Percentiles rank a stretch among this genome's conserved stretches.
phyloP scores from a whole-genome alignment of 2,113 vertebrate species.

The Tangachromis dhanisi region DNA sequence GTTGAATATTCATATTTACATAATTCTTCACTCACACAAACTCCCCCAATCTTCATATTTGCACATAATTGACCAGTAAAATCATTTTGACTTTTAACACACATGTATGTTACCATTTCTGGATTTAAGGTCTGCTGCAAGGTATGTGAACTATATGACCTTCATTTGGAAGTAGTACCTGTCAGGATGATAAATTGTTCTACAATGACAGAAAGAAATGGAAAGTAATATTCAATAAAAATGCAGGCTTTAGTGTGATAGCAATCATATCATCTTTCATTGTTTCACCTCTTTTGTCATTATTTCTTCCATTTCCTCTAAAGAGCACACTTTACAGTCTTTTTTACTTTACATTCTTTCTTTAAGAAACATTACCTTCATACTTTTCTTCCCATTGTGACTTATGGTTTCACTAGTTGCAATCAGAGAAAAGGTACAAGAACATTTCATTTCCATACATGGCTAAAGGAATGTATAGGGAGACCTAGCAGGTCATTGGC shows the following conservation, averaged over 20 bases:
- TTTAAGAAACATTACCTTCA: neutral
- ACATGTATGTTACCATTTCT: neutral
- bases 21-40: neutral
- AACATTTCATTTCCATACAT: neutral
- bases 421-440: neutral
- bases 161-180: neutral
- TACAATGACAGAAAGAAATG: conserved; percentile 1
- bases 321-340: neutral
- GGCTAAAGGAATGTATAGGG: neutral
- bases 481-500: neutral
- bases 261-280: neutral
- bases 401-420: neutral
- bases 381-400: neutral
- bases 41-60: neutral
- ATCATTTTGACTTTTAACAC: neutral
- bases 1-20: neutral
- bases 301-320: neutral
- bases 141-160: neutral
- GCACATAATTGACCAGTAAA: neutral
- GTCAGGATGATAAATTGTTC: conserved; percentile 32
- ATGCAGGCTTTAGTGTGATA: conserved; percentile 17
- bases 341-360: neutral
- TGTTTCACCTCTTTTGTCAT: neutral
- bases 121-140: neutral
- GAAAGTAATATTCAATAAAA: conserved; percentile 49